These are phyloP conservation scores for Drosophila elegans DNA, from an alignment of 1,140 invertebrate genomes.

Conservation along the genomic window DNA sequence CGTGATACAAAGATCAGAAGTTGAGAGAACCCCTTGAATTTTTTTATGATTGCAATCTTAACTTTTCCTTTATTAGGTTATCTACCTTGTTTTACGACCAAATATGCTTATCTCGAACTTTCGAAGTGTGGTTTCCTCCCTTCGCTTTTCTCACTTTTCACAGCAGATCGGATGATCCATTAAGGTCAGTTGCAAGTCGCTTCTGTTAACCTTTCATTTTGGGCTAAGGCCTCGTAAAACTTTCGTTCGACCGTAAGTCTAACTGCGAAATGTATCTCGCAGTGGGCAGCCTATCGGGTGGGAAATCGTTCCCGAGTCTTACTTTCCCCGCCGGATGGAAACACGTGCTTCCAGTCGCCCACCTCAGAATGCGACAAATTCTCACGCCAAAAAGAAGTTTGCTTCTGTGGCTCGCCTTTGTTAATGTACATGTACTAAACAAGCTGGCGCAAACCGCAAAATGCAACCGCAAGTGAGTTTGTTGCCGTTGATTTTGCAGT, in stretches of 20 bases:
- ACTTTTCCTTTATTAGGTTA: not conserved
- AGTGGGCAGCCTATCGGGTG: conserved; percentile 26
- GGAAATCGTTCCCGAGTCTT: conserved; percentile 25
- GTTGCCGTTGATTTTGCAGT: conserved; percentile 7
- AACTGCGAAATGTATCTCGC: conserved; percentile 21
- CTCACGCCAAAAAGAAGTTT: conserved; percentile 48
- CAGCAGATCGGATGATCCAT: conserved; percentile 36
- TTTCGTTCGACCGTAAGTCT: conserved; percentile 32
- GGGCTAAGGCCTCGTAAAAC: conserved; percentile 33
- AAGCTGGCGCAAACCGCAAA: conserved; percentile 60
- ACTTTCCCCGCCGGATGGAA: conserved; percentile 44
- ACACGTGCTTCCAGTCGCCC: conserved; percentile 50
- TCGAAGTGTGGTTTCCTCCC: conserved; percentile 26
- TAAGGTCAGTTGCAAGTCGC: conserved; percentile 51
- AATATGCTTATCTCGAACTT: conserved; percentile 46
- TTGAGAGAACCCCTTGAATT: too few relatives aligned
- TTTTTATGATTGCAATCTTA: not conserved
- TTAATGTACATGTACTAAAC: conserved; percentile 12
- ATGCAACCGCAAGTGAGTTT: conserved; percentile 57
- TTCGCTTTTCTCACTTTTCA: conserved; percentile 23
- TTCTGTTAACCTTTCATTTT: conserved; percentile 38
- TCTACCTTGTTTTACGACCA: conserved; percentile 36
- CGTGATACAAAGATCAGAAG: not conserved
- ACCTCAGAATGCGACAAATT: conserved; percentile 36
- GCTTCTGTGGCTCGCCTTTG: conserved; percentile 9